These are phyloP conservation scores for Metaphire vulgaris DNA, from an alignment of 1,140 invertebrate species.

Conservation along the genomic window DNA sequence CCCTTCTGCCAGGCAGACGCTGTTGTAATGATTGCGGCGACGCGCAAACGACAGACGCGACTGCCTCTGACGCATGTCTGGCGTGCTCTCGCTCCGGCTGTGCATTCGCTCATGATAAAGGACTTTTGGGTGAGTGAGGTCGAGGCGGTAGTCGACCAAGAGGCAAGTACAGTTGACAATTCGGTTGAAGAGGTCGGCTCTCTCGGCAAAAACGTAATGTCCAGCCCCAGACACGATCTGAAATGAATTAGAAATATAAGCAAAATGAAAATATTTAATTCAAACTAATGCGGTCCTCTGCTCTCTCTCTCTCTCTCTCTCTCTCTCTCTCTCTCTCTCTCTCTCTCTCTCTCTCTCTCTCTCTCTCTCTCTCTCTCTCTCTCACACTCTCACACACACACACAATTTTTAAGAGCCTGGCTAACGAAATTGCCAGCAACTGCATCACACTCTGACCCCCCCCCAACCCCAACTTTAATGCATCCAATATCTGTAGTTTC, in stretches of 20 bases:
- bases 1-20: not conserved
- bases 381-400: too few relatives aligned
- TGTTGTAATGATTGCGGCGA: not conserved
- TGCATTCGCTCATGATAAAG: not conserved
- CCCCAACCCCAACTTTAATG: too few relatives aligned
- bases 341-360: too few relatives aligned
- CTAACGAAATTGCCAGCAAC: too few relatives aligned
- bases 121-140: not conserved
- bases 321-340: too few relatives aligned
- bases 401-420: too few relatives aligned
- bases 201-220: conserved; percentile 92
- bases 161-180: conserved; percentile 69
- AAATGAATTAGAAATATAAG: conserved; percentile 33
- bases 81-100: not conserved
- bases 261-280: too few relatives aligned
- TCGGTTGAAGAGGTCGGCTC: conserved; percentile 77
- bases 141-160: conserved; percentile 41
- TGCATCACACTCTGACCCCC: too few relatives aligned
- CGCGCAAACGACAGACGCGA: not conserved
- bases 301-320: too few relatives aligned
- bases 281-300: too few relatives aligned
- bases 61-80: not conserved
- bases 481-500: too few relatives aligned
- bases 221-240: conserved; percentile 84
- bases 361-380: too few relatives aligned